Conservation (phyloP, 2,888 invertebrate genomes). For the Ischnura elegans region DNA sequence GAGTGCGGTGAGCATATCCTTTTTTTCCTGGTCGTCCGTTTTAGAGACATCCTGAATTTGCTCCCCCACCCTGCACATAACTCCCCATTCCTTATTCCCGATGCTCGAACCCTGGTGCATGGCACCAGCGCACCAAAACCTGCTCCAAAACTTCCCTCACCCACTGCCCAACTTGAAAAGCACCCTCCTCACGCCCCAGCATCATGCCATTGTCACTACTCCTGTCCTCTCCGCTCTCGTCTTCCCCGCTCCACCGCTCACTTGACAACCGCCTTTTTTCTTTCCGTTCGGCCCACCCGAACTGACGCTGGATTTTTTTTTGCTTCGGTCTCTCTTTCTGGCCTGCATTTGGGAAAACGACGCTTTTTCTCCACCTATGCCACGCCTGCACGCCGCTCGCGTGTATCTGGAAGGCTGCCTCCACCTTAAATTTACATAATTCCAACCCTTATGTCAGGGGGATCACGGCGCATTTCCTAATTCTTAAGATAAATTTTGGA, state of each 20-base stretch:
- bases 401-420: neutral
- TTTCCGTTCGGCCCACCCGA: neutral
- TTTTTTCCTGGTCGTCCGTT: neutral
- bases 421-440: conserved; percentile 9
- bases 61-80: neutral
- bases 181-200: conserved; percentile 54
- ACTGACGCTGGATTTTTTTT: neutral
- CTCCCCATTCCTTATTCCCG: neutral
- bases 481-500: neutral
- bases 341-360: conserved; percentile 17
- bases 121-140: conserved; percentile 20
- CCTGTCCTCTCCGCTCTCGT: conserved; percentile 36
- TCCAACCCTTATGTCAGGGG: neutral
- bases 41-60: neutral
- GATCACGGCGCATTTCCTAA: neutral
- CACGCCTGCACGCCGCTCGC: neutral
- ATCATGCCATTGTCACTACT: conserved; percentile 58
- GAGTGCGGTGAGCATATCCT: neutral
- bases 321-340: too few relatives aligned
- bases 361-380: neutral
- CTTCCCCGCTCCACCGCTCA: neutral
- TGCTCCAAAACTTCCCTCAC: neutral
- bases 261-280: neutral
- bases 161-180: neutral
- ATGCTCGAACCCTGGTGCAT: neutral